Evolutionary conservation across 2,888 invertebrate species (phyloP), one percentile per base, ranked within the genome.

Genomic region (Galeopsomyia nigrocyanea): DNA sequence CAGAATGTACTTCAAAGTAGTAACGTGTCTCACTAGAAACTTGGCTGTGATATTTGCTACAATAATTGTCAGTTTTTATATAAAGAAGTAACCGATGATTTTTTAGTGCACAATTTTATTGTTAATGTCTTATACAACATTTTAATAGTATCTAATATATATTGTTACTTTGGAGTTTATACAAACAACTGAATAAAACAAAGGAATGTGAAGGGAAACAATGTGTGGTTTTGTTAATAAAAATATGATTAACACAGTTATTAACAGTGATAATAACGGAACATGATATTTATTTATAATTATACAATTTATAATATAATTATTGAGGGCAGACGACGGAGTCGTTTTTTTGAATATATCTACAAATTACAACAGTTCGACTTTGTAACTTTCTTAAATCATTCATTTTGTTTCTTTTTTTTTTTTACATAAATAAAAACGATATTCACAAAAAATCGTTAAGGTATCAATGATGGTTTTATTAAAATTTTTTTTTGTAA

Each of bases 211-310:
- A 53, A 53, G n/a, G 13, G 39, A 13, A 39, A 39, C 13, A 39
- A 39, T 7, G 39, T 39, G 39, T 39, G 10, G 39, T 39, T 39
- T 39, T 39, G 39, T 39, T 39, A 39, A 39, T 39, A 39, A 39
- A 39, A 39, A 39, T 39, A 39, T 39, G 13, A 39, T 39, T 21
- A 3, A 57, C 19, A 56, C 50, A 19, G 60, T 31, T 50, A 26
- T 69, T 73, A 73, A 73, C 73, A 73, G 69, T 73, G 66, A 75
- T 71, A 73, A 78, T 80, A 83, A 82, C 81, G 81, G 80, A 83
- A 84, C 79, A 80, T 81, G 75, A 76, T 79, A 80, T 84, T 85
- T 84, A 84, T 85, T 85, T 80, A 82, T 81, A 83, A 81, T 82
- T 81, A 80, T 80, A 81, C 79, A 81, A 79, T 80, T 71, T 79